Evolutionary conservation across 2,797 vertebrate species (phyloP), one percentile per base, ranked within the genome.

Genomic region (Trematomus bernacchii): DNA sequence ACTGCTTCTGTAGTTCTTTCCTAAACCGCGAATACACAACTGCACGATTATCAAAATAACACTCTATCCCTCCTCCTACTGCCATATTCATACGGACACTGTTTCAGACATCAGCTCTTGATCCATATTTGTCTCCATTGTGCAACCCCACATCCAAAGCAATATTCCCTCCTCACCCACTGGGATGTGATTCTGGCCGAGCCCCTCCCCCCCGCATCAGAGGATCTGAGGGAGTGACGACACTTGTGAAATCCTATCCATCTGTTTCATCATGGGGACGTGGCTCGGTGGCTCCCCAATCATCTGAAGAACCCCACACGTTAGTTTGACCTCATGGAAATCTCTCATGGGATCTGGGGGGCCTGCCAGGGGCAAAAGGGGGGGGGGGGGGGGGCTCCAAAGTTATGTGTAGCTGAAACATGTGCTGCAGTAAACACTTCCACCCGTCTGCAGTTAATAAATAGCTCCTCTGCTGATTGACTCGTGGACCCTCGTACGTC

Each of bases 251-350:
- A 93, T 37, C 69, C 72, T 19, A 93, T 73, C 89, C 1, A 75
- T 33, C 71, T 10, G 83, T 84, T 87, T 89, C 85, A 86, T 93
- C 85, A 89, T 40, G 87, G 83, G 76, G 80, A 90, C 84, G 77
- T 82, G 83, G 84, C 83, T 76, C 18, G 18, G 84, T 37, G 81
- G 79, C 83, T 84, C 73, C 74, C 73, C 71, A 46, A 79, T 83
- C 90, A 83, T 88, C 74, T 74, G 47, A 81, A 85, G 84, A 87
- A 80, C 76, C 86, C 75, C 67, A 44, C 85, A 86, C 30, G 58
- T 71, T 84, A 71, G 64, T 85, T 93, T 94, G 94, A 93, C 93
- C 91, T 95, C 92, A 94, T 94, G 94, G 93, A 95, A 95, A 95
- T 79, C 76, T 91, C 80, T 91, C 68, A 70, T 73, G 67, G 73